Base-by-base conservation (phyloP, 2,888 invertebrate species). In the Papilio elwesi region DNA sequence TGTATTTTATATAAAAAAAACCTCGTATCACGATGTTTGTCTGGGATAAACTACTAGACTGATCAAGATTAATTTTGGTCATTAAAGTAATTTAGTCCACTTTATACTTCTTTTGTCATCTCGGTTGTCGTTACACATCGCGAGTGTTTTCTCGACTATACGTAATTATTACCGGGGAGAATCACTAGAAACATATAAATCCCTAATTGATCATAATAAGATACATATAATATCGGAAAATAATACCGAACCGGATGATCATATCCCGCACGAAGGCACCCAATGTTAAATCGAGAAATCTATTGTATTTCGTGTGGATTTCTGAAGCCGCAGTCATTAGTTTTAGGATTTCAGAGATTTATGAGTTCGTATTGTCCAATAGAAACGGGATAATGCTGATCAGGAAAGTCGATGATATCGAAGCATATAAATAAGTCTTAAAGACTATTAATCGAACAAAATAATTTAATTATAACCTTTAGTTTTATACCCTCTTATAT, bases 261-360 rank as follows among this genome's bases (percentile, higher is more conserved):
- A 59, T 16, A n/a, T 59, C 38, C n/a, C 36, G 59, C 68, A 68
- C 57, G 68, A 59, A 49, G 49, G 59, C 68, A 68, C 59, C 49
- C 66, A 67, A 53, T 59, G 11, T 36, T 59, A 13, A 57, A 68
- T 59, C 49, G 49, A 59, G 9, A 38, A 36, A 48, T 59, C 57
- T 49, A 59, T 68, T 68, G 51, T 68, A 36, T 47, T 57, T 47
- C 12, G 64, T 26, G 36, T 38, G n/a, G 59, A 38, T 38, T 59
- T 13, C 59, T 38, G 59, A 59, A 38, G 59, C 48, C 36, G 65
- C 49, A 51, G 1, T 65, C 49, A 51, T 63, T 47, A 48, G 1
- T 9, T 47, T 26, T 26, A 26, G n/a, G 26, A 26, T 26, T 26
- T 26, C 26, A 48, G 15, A 63, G 47, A 48, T 63, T 63, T 63